Base-by-base conservation (phyloP, 23 tunicate genomes). In the Ciona savignyi region DNA sequence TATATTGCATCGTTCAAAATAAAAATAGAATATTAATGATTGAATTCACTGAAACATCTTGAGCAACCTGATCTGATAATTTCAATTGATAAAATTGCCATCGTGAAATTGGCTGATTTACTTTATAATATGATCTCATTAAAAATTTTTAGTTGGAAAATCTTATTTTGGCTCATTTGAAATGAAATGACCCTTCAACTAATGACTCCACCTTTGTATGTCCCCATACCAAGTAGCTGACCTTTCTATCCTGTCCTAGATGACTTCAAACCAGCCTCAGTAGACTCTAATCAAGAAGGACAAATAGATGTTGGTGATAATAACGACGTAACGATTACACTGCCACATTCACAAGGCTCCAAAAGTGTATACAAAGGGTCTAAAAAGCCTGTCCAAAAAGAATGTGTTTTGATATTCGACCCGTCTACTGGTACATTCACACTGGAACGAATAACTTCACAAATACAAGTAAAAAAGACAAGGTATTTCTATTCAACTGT, bases 181-280 rank as follows among this genome's bases (percentile, higher is more conserved):
- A n/a, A n/a, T n/a, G n/a, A n/a, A n/a, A n/a, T n/a, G n/a, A n/a
- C n/a, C n/a, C n/a, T n/a, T n/a, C n/a, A n/a, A n/a, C n/a, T n/a
- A n/a, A n/a, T n/a, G n/a, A n/a, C n/a, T n/a, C n/a, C n/a, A n/a
- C n/a, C n/a, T n/a, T n/a, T n/a, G n/a, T n/a, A n/a, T n/a, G n/a
- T n/a, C n/a, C n/a, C n/a, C n/a, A n/a, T n/a, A n/a, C 19, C 61
- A 11, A 49, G 61, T 49, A 11, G 61, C 20, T 49, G 15, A 49
- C 20, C 61, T 49, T 11, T 11, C 22, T 63, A n/a, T 63, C 22
- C 4, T 83, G 70, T 77, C 0, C 9, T 49, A 86, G 93, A 81
- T 67, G 97, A 91, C 63, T 91, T 91, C 69, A 91, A 91, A 63
- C 97, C 97, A 0, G 97, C 97, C 25, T 84, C 91, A 21, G 91